These are phyloP conservation scores for Neomorphus geoffroyi DNA, from an alignment of 2,797 vertebrate genomes.

Conservation along the genomic window DNA sequence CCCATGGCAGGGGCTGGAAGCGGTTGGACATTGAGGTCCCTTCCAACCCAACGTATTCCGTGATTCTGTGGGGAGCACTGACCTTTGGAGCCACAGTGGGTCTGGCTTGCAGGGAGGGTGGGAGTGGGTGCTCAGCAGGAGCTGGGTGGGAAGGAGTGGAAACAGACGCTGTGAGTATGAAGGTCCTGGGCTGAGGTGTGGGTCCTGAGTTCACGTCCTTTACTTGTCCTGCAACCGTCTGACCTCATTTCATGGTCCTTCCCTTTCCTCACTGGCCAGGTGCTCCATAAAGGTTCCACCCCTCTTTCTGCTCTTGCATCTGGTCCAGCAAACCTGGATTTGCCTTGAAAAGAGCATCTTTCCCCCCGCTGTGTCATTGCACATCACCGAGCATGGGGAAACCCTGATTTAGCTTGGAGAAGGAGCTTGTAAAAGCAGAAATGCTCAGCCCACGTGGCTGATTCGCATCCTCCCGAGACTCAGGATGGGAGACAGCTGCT, in stretches of 20 bases:
- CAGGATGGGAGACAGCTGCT: neutral
- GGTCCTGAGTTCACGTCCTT: neutral
- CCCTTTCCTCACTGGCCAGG: neutral
- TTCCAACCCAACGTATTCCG: no score
- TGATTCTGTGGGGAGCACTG: no score
- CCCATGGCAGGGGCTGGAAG: no score
- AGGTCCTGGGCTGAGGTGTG: neutral
- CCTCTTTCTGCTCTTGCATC: fast-evolving
- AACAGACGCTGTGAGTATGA: neutral
- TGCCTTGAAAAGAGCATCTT: neutral
- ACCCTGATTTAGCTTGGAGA: neutral
- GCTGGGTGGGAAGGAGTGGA: neutral
- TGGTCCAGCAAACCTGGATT: neutral
- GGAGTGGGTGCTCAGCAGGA: fast-evolving
- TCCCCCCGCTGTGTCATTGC: neutral
- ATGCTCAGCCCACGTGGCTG: fast-evolving
- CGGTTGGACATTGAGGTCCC: no score
- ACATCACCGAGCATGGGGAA: neutral
- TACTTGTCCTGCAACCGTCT: fast-evolving
- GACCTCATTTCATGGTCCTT: neutral
- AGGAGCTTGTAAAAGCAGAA: neutral
- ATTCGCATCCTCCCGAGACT: neutral
- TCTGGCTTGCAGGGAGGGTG: neutral
- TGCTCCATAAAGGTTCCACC: fast-evolving
- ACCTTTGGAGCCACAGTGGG: fast-evolving